phyloP scores from a whole-genome alignment of 2,113 vertebrate genomes.

The Callopanchax toddi region DNA sequence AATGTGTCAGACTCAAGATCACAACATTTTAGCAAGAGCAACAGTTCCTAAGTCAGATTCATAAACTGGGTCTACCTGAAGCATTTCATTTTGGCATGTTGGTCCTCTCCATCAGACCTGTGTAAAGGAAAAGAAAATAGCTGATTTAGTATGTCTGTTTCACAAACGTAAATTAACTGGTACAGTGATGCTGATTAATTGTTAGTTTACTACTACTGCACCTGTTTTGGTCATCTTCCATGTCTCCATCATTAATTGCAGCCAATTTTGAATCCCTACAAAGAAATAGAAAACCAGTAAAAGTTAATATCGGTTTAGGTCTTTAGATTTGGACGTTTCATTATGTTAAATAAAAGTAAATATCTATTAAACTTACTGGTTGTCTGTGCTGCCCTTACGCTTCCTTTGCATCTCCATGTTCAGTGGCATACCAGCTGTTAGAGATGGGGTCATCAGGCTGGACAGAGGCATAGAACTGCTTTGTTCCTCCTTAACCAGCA shows the following conservation, averaged over 20 bases:
- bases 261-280: slow-evolving; percentile 77
- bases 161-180: not conserved
- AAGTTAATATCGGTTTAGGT: slow-evolving; percentile 1
- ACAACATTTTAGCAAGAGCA: not conserved
- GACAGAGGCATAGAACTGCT: slow-evolving; percentile 67
- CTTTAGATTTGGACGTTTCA: not conserved
- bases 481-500: slow-evolving; percentile 72
- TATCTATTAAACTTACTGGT: slow-evolving; percentile 79
- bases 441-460: slow-evolving; percentile 75
- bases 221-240: slow-evolving; percentile 83
- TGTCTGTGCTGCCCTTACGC: slow-evolving; percentile 87
- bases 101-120: slow-evolving; percentile 88
- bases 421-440: slow-evolving; percentile 65
- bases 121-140: slow-evolving; percentile 30
- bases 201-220: slow-evolving; percentile 43
- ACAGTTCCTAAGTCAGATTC: not conserved
- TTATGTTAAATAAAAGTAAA: not conserved
- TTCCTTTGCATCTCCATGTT: slow-evolving; percentile 85
- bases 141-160: not conserved
- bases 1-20: not conserved
- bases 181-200: too few species aligned
- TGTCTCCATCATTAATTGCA: slow-evolving; percentile 75
- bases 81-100: slow-evolving; percentile 87
- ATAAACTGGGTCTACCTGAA: slow-evolving; percentile 79
- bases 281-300: slow-evolving; percentile 24